Base-by-base conservation (phyloP, 1,140 invertebrate genomes). In the Bombus terrestris region DNA sequence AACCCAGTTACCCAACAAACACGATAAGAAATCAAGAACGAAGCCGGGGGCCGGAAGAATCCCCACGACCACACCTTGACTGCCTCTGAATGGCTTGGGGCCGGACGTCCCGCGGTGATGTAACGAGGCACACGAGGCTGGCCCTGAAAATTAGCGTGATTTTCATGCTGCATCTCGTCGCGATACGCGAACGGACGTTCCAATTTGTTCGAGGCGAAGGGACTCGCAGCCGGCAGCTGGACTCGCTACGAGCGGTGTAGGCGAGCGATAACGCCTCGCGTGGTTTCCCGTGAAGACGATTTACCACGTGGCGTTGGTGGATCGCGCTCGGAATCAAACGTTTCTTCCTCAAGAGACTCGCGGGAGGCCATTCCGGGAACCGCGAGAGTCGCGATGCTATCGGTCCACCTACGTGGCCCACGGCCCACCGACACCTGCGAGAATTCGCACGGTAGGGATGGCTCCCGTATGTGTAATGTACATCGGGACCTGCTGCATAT, bases 391-490 rank as follows among this genome's bases (percentile, higher is more conserved):
- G 83, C 90, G 90, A 91, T 88, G 74, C 71, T 88, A 89, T 88
- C 86, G 82, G 86, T 86, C 75, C 72, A 75, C 85, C 66, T 81
- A 85, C 73, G 88, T 83, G 80, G 41, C 53, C 37, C 35, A n/a
- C 57, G n/a, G 35, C 43, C 43, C 4, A 35, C 35, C 53, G 25
- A 90, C 91, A 91, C 90, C 91, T 92, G 91, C 91, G 81, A 89
- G 86, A 85, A 86, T 91, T 91, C 90, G 87, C 91, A 90, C 89
- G 91, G 83, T 87, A 85, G 90, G 88, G 47, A 53, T 91, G 88
- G 76, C 85, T 90, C 53, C 86, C 74, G 79, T 83, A 81, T 84
- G 83, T 83, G 62, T 77, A 84, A 87, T 76, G 74, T 43, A 64
- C 64, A 72, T 72, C 74, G 37, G 41, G 43, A 76, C 64, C 76